Base-by-base conservation (phyloP, 1,140 invertebrate genomes). In the Apis dorsata region DNA sequence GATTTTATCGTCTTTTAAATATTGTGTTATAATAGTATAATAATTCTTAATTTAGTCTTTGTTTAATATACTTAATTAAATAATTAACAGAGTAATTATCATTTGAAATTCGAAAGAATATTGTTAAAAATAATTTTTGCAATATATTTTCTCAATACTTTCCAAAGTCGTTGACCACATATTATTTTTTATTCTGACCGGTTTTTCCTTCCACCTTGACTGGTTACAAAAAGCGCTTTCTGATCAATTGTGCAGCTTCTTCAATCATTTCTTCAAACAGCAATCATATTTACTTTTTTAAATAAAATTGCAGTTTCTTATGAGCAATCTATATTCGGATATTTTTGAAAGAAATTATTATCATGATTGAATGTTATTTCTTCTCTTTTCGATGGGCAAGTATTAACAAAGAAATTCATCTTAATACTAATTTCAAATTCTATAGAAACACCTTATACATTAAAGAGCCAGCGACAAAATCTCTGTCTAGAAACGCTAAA, bases 141-240 rank as follows among this genome's bases (percentile, higher is more conserved):
- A 17, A 62, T 63, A 24, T 76, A 65, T 57, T 80, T 76, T 81
- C 72, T 62, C 66, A 24, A 76, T 72, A 85, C 79, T 85, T 85
- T 85, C 83, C 59, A 10, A 57, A 49, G 66, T 81, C 71, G 60
- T 71, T 82, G 72, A 70, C 72, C 71, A 68, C 17, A 4, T 10
- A 59, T 69, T 76, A 76, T 70, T 85, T 81, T 28, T 69, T 49
- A 80, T 63, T 11, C 65, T 60, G 77, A 85, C 83, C 83, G 83
- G 83, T 85, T 85, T 82, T 85, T 85, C 83, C 63, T 74, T 69
- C 57, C 21, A 80, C 49, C 62, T 65, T 81, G 44, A 21, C 28
- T n/a, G 9, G 15, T 49, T 7, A n/a, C 10, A 83, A 83, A 83
- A 83, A 79, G 68, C 8, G 21, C 59, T 72, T 68, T 71, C 51